Conservation (phyloP, 2,113 vertebrate genomes). For the Spea bombifrons region DNA sequence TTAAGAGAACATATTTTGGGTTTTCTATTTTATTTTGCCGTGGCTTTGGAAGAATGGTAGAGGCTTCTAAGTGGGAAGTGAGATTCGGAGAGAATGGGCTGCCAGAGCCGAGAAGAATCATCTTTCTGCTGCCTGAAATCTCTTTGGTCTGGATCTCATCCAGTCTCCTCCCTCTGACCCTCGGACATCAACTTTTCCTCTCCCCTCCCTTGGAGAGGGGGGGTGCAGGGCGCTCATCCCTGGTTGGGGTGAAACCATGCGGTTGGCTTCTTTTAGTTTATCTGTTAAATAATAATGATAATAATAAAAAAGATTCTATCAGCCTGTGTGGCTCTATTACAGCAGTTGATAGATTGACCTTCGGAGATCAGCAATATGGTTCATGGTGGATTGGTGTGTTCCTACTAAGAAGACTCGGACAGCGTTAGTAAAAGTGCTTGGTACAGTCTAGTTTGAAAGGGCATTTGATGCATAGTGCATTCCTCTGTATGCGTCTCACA, state of each 20-base stretch:
- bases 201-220: conserved; percentile 56
- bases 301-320: conserved; percentile 66
- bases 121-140: conserved; percentile 10
- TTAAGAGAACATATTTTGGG: conserved; percentile 34
- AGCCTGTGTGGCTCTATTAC: conserved; percentile 35
- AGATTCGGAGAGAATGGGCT: conserved; percentile 8
- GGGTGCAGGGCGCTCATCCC: conserved; percentile 69
- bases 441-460: no score
- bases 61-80: conserved; percentile 21
- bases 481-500: no score
- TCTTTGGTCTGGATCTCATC: conserved; percentile 9
- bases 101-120: conserved; percentile 17
- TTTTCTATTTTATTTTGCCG: conserved; percentile 38
- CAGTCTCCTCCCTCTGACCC: conserved; percentile 22
- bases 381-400: conserved; percentile 8
- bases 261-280: conserved; percentile 69
- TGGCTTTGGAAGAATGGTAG: conserved; percentile 37
- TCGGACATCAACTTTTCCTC: conserved; percentile 53
- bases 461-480: no score
- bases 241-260: conserved; percentile 66
- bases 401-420: background rate
- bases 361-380: no score
- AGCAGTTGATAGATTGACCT: no score
- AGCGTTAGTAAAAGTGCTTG: no score
- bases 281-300: conserved; percentile 65